Base-by-base conservation (phyloP, 2,888 invertebrate genomes). In the Drosophila nigricruria region DNA sequence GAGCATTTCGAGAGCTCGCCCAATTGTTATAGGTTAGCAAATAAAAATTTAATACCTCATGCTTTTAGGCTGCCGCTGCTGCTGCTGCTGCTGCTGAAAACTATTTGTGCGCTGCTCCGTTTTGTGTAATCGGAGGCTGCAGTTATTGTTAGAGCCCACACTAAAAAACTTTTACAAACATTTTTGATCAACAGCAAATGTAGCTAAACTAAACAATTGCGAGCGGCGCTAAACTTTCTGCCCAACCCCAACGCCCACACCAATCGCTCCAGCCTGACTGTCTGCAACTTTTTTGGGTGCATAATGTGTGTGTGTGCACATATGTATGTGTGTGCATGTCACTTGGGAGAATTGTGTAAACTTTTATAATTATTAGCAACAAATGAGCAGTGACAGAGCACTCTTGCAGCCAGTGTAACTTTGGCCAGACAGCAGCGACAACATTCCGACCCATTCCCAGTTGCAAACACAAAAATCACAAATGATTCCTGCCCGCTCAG, bases 331-430 rank as follows among this genome's bases (percentile, higher is more conserved):
- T 60, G 65, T 61, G 72, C 61, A 62, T 76, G 77, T 72, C 79
- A 77, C 82, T 75, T 70, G 66, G 73, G 83, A 30, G 84, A 77
- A 74, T 74, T 86, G 76, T 71, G 65, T 76, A 84, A 88, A 88
- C 84, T 88, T 88, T 88, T 88, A 88, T 88, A 88, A 88, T 88
- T 88, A 88, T 88, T 88, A 88, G 82, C 87, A 87, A 88, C 84
- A 86, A 88, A 87, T 88, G 86, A 87, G 88, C 87, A 88, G 83
- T 86, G 88, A 88, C 86, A 87, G 85, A 86, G 84, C 74, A 74
- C 82, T 84, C 77, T 70, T 79, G 85, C 71, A 68, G 68, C 63
- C 72, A 59, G 73, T 78, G 71, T 50, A 87, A 82, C 79, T 81
- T 83, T 77, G 30, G 30, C 50, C 73, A 81, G 65, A 65, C 78